Percentiles rank a stretch among this genome's conserved stretches.
Conservation (phyloP, 1,140 invertebrate species). For the Oncopodura yosiiana region DNA sequence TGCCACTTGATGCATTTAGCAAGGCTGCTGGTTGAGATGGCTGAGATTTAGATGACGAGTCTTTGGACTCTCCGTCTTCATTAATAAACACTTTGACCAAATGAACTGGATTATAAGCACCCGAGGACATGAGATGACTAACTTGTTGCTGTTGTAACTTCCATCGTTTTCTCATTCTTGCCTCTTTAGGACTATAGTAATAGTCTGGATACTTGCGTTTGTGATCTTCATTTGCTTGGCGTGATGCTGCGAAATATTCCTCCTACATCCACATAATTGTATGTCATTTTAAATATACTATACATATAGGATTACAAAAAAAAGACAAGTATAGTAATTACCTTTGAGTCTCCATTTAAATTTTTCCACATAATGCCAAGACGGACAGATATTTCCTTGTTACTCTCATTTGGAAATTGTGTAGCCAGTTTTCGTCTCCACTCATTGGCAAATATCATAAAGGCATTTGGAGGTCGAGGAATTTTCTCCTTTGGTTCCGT, state of each 20-base stretch:
- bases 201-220: slow-evolving; percentile 53
- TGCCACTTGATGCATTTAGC: too few relatives aligned
- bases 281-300: background rate
- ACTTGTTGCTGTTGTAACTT: slow-evolving; percentile 35
- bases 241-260: slow-evolving; percentile 49
- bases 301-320: background rate
- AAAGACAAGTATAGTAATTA: slow-evolving; percentile 10
- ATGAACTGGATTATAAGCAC: slow-evolving; percentile 32
- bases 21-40: too few relatives aligned
- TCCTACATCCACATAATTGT: slow-evolving; percentile 38
- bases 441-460: slow-evolving; percentile 48
- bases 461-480: slow-evolving; percentile 45
- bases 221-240: slow-evolving; percentile 50
- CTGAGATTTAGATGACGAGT: too few relatives aligned
- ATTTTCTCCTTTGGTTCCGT: slow-evolving; percentile 37
- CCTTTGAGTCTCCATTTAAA: slow-evolving; percentile 39
- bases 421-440: slow-evolving; percentile 42
- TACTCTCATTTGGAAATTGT: slow-evolving; percentile 44
- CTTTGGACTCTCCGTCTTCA: slow-evolving; percentile 23
- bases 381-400: slow-evolving; percentile 46
- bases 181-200: slow-evolving; percentile 43
- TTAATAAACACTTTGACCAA: slow-evolving; percentile 31
- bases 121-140: slow-evolving; percentile 27
- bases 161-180: slow-evolving; percentile 39
- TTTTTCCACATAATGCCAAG: slow-evolving; percentile 47